Base-by-base conservation (phyloP, 2,888 invertebrate species). In the Andrena trimmerana region DNA sequence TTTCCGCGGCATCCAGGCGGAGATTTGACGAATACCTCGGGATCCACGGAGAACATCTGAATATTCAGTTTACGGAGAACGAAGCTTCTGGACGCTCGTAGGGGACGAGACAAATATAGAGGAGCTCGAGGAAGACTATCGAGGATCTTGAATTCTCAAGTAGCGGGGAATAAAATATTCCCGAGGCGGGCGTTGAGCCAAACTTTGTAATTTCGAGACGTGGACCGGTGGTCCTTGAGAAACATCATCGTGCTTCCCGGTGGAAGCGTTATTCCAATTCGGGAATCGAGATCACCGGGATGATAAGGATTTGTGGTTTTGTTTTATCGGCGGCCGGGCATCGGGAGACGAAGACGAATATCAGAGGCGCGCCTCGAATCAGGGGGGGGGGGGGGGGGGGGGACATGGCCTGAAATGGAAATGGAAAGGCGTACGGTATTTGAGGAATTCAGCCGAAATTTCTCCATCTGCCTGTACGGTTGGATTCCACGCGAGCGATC, bases 401-500 rank as follows among this genome's bases (percentile, higher is more conserved):
- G 13, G 13, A 42, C 16, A 16, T 42, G 42, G 42, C 42, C 42
- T 42, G 42, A 13, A 2, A 65, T 4, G 33, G 36, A 5, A 5
- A 0, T 10, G 0, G 27, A 16, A n/a, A 20, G n/a, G 27, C n/a
- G 16, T 24, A 10, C 63, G 66, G 82, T 71, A 78, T 83, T 66
- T 62, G 16, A 59, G 42, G 74, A 78, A 83, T 78, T 24, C 29
- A n/a, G 6, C 31, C 27, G 67, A 83, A 78, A 83, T 77, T 83
- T 81, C 82, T 77, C 72, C 77, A 73, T 81, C 80, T 50, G 57
- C 66, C 50, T 16, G 66, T 54, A 27, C 60, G 54, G 59, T 31
- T 5, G 59, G 52, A 75, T 80, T 67, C 66, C 36, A 42, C 31
- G 52, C 66, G 48, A 65, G 57, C 66, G 73, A 65, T 54, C 52